Percentiles rank a stretch among this genome's conserved stretches.
Conservation (phyloP, 2,797 vertebrate species). For the Phoxinus dragarum region DNA sequence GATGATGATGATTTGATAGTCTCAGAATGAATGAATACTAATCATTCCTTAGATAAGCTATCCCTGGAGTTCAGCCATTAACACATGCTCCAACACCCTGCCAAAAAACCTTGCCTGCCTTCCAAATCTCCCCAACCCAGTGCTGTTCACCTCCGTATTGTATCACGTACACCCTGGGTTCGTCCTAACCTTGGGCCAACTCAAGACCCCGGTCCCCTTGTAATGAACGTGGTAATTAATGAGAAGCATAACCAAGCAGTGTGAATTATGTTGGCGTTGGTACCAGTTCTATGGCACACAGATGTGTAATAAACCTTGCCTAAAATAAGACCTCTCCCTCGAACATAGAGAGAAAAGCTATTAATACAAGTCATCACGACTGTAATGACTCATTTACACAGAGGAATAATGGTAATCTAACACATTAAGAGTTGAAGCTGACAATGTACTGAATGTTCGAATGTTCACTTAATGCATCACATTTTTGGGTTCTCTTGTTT, state of each 20-base stretch:
- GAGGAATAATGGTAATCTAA: conserved; percentile 18
- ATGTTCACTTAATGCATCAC: not conserved
- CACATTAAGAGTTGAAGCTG: conserved; percentile 9
- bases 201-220: conserved; percentile 31
- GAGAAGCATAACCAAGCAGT: conserved; percentile 41
- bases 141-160: conserved; percentile 54
- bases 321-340: conserved; percentile 51
- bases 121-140: conserved; percentile 37
- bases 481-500: not conserved
- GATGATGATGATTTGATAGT: not conserved
- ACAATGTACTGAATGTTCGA: not conserved
- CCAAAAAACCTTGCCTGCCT: conserved; percentile 43
- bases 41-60: conserved; percentile 30
- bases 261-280: conserved; percentile 55
- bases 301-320: conserved; percentile 48
- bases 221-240: conserved; percentile 58
- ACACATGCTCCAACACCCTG: conserved; percentile 28
- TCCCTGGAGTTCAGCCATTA: conserved; percentile 36
- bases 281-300: conserved; percentile 52
- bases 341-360: conserved; percentile 39
- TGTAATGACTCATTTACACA: conserved; percentile 44
- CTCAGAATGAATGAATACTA: conserved; percentile 9
- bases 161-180: conserved; percentile 52
- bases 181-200: conserved; percentile 55
- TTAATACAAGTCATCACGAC: conserved; percentile 44